Percentiles rank a stretch among this genome's conserved stretches.
Conservation (phyloP, 2,888 invertebrate species). For the Bellardia pandia region DNA sequence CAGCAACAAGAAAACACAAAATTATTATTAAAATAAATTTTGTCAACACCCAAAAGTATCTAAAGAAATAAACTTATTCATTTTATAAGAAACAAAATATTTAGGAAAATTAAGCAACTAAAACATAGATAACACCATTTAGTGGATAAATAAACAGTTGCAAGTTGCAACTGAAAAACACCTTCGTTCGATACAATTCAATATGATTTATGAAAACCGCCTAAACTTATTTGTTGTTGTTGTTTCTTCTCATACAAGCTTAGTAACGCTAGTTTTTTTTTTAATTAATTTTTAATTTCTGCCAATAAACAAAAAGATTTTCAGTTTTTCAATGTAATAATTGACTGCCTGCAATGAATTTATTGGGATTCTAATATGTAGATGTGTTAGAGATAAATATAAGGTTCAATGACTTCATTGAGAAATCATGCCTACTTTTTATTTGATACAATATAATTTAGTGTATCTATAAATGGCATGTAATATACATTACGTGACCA, state of each 20-base stretch:
- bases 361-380: neutral
- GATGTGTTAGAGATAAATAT: neutral
- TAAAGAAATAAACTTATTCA: constrained; percentile 49
- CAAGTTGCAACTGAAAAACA: constrained; percentile 9
- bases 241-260: neutral
- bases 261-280: neutral
- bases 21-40: constrained; percentile 49
- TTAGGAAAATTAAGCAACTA: constrained; percentile 23
- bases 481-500: too few relatives aligned
- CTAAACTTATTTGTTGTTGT: neutral
- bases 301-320: neutral
- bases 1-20: neutral
- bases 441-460: too few relatives aligned
- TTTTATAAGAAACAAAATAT: neutral
- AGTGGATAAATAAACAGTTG: constrained; percentile 39
- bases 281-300: constrained; percentile 1
- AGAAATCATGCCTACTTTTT: too few relatives aligned
- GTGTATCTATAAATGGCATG: too few relatives aligned
- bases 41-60: constrained; percentile 55
- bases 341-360: neutral
- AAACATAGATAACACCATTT: constrained; percentile 28
- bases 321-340: neutral
- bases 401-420: neutral
- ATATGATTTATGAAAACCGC: constrained; percentile 13
- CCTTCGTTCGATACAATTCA: neutral